phyloP scores from a whole-genome alignment of 2,888 invertebrate species.

The Idaea biselata region DNA sequence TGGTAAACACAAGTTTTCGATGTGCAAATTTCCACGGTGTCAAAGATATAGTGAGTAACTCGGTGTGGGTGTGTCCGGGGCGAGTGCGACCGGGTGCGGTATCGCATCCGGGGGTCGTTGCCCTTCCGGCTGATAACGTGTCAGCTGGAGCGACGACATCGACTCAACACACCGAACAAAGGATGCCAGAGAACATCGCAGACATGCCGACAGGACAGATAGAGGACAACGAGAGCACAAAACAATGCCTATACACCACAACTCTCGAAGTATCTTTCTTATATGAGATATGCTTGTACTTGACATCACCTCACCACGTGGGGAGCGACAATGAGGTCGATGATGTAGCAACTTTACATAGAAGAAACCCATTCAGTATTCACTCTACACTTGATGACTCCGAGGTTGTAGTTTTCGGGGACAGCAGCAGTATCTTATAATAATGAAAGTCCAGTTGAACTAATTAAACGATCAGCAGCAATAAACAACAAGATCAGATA shows the following conservation, averaged over 20 bases:
- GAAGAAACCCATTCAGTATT: no score
- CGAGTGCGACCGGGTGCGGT: slow-evolving; percentile 41
- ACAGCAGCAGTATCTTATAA: no score
- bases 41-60: slow-evolving; percentile 22
- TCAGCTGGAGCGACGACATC: slow-evolving; percentile 48
- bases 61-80: slow-evolving; percentile 33
- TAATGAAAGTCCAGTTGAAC: no score
- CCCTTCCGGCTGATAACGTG: slow-evolving; percentile 66
- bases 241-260: neutral
- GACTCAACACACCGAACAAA: slow-evolving; percentile 6
- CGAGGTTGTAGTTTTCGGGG: no score
- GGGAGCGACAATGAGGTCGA: no score
- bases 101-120: slow-evolving; percentile 68
- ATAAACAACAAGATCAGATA: neutral
- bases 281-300: neutral
- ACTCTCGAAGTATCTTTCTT: neutral
- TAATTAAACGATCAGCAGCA: no score
- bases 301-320: no score
- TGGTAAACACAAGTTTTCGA: no score
- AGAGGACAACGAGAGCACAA: neutral
- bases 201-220: no score
- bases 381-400: no score
- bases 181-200: neutral
- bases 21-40: neutral
- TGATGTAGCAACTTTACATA: no score